Evolutionary conservation across 2,888 invertebrate genomes (phyloP), one percentile per base, ranked within the genome.

Genomic region (Rotaria magnacalcarata): DNA sequence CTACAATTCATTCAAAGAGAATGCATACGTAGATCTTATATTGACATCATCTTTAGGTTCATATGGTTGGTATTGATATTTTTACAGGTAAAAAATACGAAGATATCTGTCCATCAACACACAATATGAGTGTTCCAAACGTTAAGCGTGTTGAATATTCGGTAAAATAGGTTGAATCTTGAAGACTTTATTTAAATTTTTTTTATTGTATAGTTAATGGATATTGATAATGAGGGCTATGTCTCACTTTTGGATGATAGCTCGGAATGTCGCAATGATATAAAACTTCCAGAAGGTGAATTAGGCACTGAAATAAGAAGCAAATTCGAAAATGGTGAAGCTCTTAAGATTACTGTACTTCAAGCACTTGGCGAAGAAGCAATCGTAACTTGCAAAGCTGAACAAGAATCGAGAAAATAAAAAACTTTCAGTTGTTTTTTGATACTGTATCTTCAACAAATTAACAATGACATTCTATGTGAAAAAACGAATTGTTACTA

Each of bases 81-180:
- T 97, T 96, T 92, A 92, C 93, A 93, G 95, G 93, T 88, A 95
- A 95, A 92, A 95, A 95, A 93, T 96, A 96, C 92, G 99, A 99
- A 93, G 99, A 99, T 94, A 97, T 99, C 90, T 99, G 98, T 92
- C 99, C 99, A 89, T 98, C 98, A 87, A 99, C 99, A 92, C 98
- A 99, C 93, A 99, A 99, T 93, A 98, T 99, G 97, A 96, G 97
- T 92, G 98, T 98, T 88, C 99, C 99, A 88, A 95, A 96, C 92
- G 98, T 99, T 88, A 96, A 96, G 93, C 95, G 98, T 91, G 96
- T 95, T 92, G 99, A 99, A 92, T 97, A 96, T 92, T 96, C 93
- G 92, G 93, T 93, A n/a, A 41, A 56, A n/a, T 4, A 41, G 6
- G 3, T 84, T 58, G 5, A n/a, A 21, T 21, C 8, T 2, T 19